Conservation (phyloP, 53 echinoderm and acorn worm species). For the Arbacia lixula region DNA sequence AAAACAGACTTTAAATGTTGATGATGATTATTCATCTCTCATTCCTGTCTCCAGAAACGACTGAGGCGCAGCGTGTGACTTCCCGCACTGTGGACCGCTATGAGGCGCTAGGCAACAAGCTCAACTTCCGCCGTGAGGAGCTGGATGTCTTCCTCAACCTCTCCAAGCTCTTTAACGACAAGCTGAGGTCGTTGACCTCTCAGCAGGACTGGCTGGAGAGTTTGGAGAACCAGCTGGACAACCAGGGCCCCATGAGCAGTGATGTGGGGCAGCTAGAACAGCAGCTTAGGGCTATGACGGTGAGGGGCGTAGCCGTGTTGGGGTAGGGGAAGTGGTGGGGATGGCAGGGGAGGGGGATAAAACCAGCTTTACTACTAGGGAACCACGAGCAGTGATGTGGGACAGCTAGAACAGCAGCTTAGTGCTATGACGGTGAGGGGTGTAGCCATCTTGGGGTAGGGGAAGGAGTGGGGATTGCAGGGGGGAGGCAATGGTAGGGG, state of each 20-base stretch:
- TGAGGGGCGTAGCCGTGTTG: constrained; percentile 35
- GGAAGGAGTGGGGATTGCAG: too few relatives aligned
- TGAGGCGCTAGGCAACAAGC: constrained; percentile 81
- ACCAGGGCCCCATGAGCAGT: constrained; percentile 80
- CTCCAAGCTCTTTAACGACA: constrained; percentile 74
- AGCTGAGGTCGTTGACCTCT: constrained; percentile 73
- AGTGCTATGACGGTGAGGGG: constrained; percentile 80
- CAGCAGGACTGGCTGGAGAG: constrained; percentile 82
- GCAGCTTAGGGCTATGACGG: constrained; percentile 87
- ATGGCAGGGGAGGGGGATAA: not conserved
- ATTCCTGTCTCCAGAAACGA: constrained; percentile 25
- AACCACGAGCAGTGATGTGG: constrained; percentile 77
- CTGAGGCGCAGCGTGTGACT: constrained; percentile 84
- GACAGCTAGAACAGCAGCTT: constrained; percentile 83
- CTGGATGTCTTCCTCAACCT: constrained; percentile 91
- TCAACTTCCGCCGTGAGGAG: constrained; percentile 88
- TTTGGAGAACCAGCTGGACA: constrained; percentile 76
- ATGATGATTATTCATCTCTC: too few relatives aligned
- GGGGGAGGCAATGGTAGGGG: too few relatives aligned
- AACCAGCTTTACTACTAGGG: not conserved
- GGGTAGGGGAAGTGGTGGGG: too few relatives aligned
- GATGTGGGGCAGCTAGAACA: constrained; percentile 84
- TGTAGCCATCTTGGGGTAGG: too few relatives aligned
- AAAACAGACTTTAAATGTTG: too few relatives aligned
- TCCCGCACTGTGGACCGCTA: constrained; percentile 81